Evolutionary conservation across 2,113 vertebrate species (phyloP).

Genomic region (Deroptyus accipitrinus): DNA sequence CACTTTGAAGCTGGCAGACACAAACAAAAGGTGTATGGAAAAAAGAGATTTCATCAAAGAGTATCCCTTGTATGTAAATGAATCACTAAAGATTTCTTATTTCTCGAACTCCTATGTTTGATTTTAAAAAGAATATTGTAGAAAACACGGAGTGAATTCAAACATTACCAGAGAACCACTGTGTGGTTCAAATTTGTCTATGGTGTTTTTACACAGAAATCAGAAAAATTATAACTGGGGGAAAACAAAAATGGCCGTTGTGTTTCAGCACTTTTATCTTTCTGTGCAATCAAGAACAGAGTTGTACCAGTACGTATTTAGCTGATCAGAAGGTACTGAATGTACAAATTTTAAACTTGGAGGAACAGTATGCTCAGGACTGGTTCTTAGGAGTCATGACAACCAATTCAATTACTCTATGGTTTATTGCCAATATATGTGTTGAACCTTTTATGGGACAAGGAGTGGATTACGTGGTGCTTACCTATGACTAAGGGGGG

Average conservation of each 20-base stretch:
- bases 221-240: background rate
- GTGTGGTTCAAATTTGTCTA: background rate
- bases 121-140: background rate
- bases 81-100: background rate
- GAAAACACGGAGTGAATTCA: background rate
- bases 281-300: background rate
- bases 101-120: background rate
- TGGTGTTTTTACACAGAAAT: background rate
- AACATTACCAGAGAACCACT: background rate
- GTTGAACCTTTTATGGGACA: constrained; percentile 31
- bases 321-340: constrained; percentile 29
- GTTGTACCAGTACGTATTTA: background rate
- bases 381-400: constrained; percentile 62
- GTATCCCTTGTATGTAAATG: background rate
- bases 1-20: background rate
- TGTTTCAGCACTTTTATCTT: background rate
- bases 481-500: background rate
- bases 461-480: constrained; percentile 10
- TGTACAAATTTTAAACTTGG: constrained; percentile 53
- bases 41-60: background rate
- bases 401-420: constrained; percentile 27
- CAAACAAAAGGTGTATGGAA: background rate
- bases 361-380: constrained; percentile 36
- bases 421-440: constrained; percentile 39
- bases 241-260: background rate